Conservation (phyloP, 2,888 invertebrate species). For the Neocrepidodera transversa region DNA sequence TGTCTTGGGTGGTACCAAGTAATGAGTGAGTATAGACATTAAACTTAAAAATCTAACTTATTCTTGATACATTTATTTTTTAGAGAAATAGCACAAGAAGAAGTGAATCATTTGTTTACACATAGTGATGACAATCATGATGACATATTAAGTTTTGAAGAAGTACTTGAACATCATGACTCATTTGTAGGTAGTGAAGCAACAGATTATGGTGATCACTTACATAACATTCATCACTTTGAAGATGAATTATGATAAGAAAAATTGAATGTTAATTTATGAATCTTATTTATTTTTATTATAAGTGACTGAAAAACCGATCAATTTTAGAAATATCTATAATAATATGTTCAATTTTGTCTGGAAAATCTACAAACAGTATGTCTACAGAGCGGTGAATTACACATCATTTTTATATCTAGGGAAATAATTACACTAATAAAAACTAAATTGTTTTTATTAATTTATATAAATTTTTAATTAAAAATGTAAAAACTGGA, state of each 20-base stretch:
- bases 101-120: conserved; percentile 88
- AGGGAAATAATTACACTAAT: too few species aligned
- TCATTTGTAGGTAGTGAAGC: conserved; percentile 93
- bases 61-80: conserved; percentile 34
- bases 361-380: too few species aligned
- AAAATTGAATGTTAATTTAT: not conserved
- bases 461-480: too few species aligned
- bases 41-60: not conserved
- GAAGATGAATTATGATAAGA: conserved; percentile 76
- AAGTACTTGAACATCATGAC: conserved; percentile 84
- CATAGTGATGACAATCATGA: conserved; percentile 87
- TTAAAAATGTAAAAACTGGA: too few species aligned
- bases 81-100: conserved; percentile 87
- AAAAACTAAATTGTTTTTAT: too few species aligned
- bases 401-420: too few species aligned
- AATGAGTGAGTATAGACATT: conserved; percentile 75
- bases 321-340: too few species aligned
- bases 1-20: conserved; percentile 89
- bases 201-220: conserved; percentile 85
- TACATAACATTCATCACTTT: conserved; percentile 79
- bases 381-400: too few species aligned
- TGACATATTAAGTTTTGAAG: conserved; percentile 77
- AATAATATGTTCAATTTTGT: too few species aligned
- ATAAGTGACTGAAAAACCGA: not conserved
- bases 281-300: not conserved